A percentile compares a stretch with the other conserved stretches of the same genome.
phyloP scores from a whole-genome alignment of 2,113 vertebrate genomes.

The Junco hyemalis region DNA sequence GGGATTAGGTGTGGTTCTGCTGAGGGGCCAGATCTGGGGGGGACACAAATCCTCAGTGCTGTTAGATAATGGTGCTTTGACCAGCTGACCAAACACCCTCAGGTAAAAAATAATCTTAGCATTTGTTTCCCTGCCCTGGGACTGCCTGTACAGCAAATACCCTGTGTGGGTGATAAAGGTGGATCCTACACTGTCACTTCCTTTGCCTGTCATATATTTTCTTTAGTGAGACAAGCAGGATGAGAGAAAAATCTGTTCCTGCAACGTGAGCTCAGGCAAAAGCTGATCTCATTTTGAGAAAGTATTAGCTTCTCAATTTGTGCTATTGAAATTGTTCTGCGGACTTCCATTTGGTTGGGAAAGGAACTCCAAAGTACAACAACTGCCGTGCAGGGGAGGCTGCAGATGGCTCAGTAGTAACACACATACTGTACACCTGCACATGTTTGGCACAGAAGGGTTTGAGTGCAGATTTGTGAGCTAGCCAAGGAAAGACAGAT shows the following conservation, averaged over 20 bases:
- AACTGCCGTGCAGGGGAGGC: slow-evolving; percentile 8
- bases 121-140: not conserved
- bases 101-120: not conserved
- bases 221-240: not conserved
- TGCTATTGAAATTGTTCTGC: slow-evolving; percentile 13
- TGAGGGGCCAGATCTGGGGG: not conserved
- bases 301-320: slow-evolving; percentile 57
- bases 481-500: slow-evolving; percentile 41
- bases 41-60: not conserved
- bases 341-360: slow-evolving; percentile 55
- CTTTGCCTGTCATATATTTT: not conserved
- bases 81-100: not conserved
- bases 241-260: slow-evolving; percentile 34
- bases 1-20: not conserved
- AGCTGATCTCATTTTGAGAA: slow-evolving; percentile 49
- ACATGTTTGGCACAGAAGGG: slow-evolving; percentile 51
- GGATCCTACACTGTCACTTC: not conserved
- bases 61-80: not conserved
- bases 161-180: not conserved
- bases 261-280: slow-evolving; percentile 46
- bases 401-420: slow-evolving; percentile 45
- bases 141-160: not conserved
- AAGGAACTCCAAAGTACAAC: slow-evolving; percentile 28
- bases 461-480: slow-evolving; percentile 47
- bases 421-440: slow-evolving; percentile 37